Base-by-base conservation (phyloP, 2,797 vertebrate species). In the Chaetodon trifasciatus region DNA sequence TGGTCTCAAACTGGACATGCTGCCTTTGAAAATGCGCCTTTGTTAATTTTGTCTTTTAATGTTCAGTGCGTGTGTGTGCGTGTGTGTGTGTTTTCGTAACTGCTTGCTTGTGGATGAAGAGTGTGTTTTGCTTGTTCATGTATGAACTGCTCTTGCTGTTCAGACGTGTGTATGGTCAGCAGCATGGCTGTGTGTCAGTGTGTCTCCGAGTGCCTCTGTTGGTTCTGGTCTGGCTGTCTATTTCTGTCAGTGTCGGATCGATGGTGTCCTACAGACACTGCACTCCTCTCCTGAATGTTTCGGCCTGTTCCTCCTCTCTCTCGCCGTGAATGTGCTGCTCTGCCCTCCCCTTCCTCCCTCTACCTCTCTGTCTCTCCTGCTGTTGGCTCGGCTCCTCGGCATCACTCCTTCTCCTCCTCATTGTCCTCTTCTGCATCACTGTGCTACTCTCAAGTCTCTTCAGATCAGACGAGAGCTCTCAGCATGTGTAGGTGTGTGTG, bases 171-270 rank as follows among this genome's bases (percentile, higher is more conserved):
- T 50, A 8, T 28, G 79, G 66, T 76, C 78, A 83, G 72, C 62
- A 55, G 53, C 63, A 58, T 68, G n/a, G 70, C 79, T 89, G 82
- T 70, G 79, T 88, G 63, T 86, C 61, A 42, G 73, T 40, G 40
- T 70, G 64, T 76, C 71, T 83, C 69, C 13, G 55, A 63, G 84
- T 76, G 61, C 13, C 74, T 82, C 76, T 61, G 76, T 69, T 72
- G 74, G 77, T 81, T 80, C 86, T 82, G 87, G 81, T 85, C 83
- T 77, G 74, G 69, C 82, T 85, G 89, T 89, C 87, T 89, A 74
- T 86, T 92, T 89, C 86, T 88, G 90, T 88, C 82, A 70, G 63
- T 39, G 76, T 70, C 82, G 82, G 85, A 91, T 91, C 87, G 76
- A 91, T 92, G 81, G 78, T 73, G 40, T 91, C 89, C 86, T 74